Evolutionary conservation across 2,113 vertebrate genomes (phyloP), one percentile per base, ranked within the genome.

Genomic region (Pseudonaja textilis): DNA sequence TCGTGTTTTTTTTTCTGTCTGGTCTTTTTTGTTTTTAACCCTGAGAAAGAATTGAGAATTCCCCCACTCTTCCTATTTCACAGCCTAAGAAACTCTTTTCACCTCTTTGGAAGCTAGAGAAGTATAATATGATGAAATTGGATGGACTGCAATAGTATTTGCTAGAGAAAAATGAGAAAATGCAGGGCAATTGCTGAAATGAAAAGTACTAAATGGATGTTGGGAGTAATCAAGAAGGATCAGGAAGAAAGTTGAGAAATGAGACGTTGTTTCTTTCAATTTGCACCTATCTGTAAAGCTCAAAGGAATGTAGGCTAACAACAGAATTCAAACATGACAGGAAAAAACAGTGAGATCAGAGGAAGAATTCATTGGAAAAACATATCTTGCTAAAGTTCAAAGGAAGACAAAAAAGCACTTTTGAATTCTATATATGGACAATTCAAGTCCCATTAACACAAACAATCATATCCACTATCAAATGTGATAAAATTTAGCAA

Each of bases 191-290:
- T 54, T 18, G 52, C 64, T 45, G 64, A 81, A 90, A 93, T 86
- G 54, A 86, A 86, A 86, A 90, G 16, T 52, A 74, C 20, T 85
- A 25, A 89, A 89, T 89, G 64, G 54, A 93, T 93, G 88, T 50
- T 39, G 42, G 92, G 55, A 23, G 88, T 93, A 90, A 93, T 85
- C 25, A 86, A 86, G 56, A 52, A 61, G 10, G 42, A 90, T 74
- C 34, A 25, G 50, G 59, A 92, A 92, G 86, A 88, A 92, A 55
- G 69, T 74, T 87, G 45, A 93, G 45, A 86, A 85, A 57, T 89
- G 34, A 86, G 74, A 29, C 14, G 42, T 61, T 74, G 69, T 47
- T 56, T 56, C 42, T 85, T 6, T 61, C 69, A 52, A 50, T 45
- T 34, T n/a, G 45, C 92, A 90, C 88, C 45, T 85, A 45, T 89